Conservation (phyloP, 2,888 invertebrate genomes). For the Anagyrus pseudococci region DNA sequence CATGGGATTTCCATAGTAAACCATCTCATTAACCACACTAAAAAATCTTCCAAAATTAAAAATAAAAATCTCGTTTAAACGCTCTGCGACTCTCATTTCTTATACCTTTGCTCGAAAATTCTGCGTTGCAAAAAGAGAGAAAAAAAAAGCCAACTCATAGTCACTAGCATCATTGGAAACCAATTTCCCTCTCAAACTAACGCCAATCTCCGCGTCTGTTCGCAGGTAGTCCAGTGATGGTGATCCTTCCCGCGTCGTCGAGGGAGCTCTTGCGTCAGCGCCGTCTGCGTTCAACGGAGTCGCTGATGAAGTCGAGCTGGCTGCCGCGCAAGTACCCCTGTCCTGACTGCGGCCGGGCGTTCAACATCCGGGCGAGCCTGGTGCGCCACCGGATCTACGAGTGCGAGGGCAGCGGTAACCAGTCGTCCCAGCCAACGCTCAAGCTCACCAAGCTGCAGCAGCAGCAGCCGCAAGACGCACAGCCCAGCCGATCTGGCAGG, state of each 20-base stretch:
- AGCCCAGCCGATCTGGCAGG: background rate
- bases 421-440: too few relatives aligned
- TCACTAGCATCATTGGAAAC: too few relatives aligned
- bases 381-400: conserved; percentile 72
- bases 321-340: conserved; percentile 3
- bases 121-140: too few relatives aligned
- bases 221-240: background rate
- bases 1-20: too few relatives aligned
- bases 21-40: too few relatives aligned
- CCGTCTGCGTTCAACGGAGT: background rate
- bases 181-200: too few relatives aligned
- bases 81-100: too few relatives aligned
- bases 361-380: conserved; percentile 55
- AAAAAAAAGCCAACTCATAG: too few relatives aligned
- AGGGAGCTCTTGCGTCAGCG: background rate
- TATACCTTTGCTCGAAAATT: too few relatives aligned
- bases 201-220: background rate
- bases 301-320: background rate
- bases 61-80: too few relatives aligned
- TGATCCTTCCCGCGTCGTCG: background rate
- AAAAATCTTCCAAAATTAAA: too few relatives aligned
- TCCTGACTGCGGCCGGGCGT: conserved; percentile 36
- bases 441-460: background rate
- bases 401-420: conserved; percentile 66
- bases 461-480: background rate